A percentile compares a stretch with the other conserved stretches of the same genome.
Conservation (phyloP, 1,140 invertebrate genomes). For the Globodera ellingtonae region DNA sequence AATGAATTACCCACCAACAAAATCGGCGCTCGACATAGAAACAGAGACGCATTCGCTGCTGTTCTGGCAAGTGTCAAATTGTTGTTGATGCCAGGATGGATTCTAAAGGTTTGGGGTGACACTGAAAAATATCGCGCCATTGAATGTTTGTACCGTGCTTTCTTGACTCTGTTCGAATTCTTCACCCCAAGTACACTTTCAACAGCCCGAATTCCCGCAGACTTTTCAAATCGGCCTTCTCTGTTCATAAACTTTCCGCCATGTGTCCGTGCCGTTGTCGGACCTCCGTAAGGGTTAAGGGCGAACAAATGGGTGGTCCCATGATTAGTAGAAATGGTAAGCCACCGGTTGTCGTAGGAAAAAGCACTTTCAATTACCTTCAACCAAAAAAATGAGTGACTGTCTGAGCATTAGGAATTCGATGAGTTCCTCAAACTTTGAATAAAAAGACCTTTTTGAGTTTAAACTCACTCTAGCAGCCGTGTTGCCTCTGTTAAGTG, state of each 20-base stretch:
- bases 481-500: slow-evolving; percentile 80
- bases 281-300: slow-evolving; percentile 90
- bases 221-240: slow-evolving; percentile 89
- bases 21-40: too few species aligned
- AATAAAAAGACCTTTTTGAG: too few species aligned
- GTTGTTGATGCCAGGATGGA: background rate
- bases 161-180: too few species aligned
- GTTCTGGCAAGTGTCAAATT: background rate
- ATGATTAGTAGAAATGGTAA: slow-evolving; percentile 86
- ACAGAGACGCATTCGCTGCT: too few species aligned
- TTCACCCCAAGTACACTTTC: background rate
- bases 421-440: too few species aligned
- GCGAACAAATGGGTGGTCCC: slow-evolving; percentile 97
- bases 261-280: slow-evolving; percentile 86
- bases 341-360: slow-evolving; percentile 90
- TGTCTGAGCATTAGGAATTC: background rate
- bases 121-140: background rate
- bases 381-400: slow-evolving; percentile 69
- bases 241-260: slow-evolving; percentile 88
- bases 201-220: slow-evolving; percentile 76
- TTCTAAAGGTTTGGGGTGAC: slow-evolving; percentile 38
- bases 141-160: slow-evolving; percentile 6
- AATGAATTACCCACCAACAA: too few species aligned
- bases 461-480: slow-evolving; percentile 68
- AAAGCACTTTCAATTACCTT: slow-evolving; percentile 68